Conservation (phyloP, 2,113 vertebrate genomes). For the Malurus melanocephalus region DNA sequence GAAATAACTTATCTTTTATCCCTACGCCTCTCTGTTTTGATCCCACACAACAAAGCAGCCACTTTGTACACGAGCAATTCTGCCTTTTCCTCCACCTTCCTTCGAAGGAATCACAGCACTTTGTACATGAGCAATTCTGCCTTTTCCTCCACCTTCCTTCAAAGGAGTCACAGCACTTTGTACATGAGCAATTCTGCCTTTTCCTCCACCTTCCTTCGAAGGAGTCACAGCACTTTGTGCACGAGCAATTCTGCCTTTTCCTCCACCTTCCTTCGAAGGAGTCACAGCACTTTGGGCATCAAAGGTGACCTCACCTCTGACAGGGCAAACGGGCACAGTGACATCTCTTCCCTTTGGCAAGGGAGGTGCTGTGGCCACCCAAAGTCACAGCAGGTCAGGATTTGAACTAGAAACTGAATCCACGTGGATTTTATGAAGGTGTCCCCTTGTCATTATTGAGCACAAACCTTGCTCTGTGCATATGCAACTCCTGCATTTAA, state of each 20-base stretch:
- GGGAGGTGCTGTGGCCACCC: background rate
- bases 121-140: no score
- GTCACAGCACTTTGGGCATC: background rate
- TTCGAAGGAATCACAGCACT: no score
- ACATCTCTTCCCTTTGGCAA: background rate
- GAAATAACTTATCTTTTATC: slow-evolving; percentile 20
- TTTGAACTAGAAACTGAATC: background rate
- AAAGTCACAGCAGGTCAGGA: background rate
- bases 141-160: no score
- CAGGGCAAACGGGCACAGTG: rapidly evolving
- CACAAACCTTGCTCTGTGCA: background rate
- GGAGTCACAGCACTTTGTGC: background rate
- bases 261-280: background rate
- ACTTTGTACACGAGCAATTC: background rate
- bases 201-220: background rate
- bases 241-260: background rate
- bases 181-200: background rate
- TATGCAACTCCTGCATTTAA: background rate
- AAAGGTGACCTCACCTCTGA: background rate
- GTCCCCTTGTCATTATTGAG: background rate
- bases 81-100: background rate
- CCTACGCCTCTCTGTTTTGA: background rate
- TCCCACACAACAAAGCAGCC: background rate
- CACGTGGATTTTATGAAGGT: rapidly evolving
- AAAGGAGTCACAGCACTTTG: no score